phyloP scores from a whole-genome alignment of 1,140 invertebrate genomes.

The Leptopilina boulardi region DNA sequence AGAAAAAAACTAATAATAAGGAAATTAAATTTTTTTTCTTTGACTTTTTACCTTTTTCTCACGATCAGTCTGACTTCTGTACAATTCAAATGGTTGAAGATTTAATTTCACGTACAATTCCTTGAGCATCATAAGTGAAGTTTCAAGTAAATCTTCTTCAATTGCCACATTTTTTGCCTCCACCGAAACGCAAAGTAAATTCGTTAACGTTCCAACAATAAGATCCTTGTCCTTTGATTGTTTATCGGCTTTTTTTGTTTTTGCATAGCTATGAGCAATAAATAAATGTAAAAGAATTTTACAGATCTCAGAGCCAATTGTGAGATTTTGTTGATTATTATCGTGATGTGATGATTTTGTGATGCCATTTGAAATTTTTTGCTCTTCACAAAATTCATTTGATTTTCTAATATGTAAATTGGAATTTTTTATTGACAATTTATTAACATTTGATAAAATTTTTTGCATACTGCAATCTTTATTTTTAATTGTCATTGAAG shows the following conservation, averaged over 20 bases:
- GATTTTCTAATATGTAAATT: constrained; percentile 44
- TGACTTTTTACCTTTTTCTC: constrained; percentile 67
- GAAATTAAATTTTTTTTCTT: no score
- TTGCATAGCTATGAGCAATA: constrained; percentile 71
- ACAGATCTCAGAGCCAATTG: constrained; percentile 72
- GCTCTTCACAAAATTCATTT: constrained; percentile 21
- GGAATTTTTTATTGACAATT: constrained; percentile 52
- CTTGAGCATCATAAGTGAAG: constrained; percentile 69
- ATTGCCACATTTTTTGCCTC: constrained; percentile 73
- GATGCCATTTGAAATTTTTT: not conserved
- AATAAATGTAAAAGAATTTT: constrained; percentile 72
- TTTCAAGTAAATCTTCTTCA: constrained; percentile 66
- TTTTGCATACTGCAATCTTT: constrained; percentile 46
- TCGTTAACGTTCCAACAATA: constrained; percentile 71
- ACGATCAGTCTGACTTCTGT: constrained; percentile 67
- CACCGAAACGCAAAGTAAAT: constrained; percentile 72
- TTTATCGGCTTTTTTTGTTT: constrained; percentile 59
- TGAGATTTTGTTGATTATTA: constrained; percentile 36
- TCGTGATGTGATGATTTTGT: not conserved
- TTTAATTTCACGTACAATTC: constrained; percentile 75
- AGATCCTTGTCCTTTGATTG: constrained; percentile 67
- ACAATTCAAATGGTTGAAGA: constrained; percentile 73
- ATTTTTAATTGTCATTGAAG: not conserved
- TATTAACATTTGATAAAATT: constrained; percentile 57
- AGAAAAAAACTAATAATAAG: no score